Evolutionary conservation across 2,888 invertebrate species (phyloP), one percentile per base, ranked within the genome.

Genomic region (Zygothrica quintamaculata): DNA sequence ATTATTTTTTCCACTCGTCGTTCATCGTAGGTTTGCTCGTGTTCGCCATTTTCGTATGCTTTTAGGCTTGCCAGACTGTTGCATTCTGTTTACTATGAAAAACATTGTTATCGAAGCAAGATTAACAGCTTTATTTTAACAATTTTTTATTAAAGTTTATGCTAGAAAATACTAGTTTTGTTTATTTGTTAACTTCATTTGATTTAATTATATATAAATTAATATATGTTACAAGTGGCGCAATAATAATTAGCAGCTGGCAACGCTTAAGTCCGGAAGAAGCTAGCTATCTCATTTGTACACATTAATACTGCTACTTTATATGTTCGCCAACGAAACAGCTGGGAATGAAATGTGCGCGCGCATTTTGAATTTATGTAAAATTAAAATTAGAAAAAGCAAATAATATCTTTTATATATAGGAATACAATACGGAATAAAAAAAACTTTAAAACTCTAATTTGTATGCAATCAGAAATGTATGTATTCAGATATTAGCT

Each of bases 1-100:
- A 89, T 89, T 88, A 88, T 88, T 89, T 89, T 89, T 88, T 89
- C 84, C 76, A 81, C 82, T 84, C 86, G 81, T 84, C 84, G 84
- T 85, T 87, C 87, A 78, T 82, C 77, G 77, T 77, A 75, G 84
- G 74, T 78, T 88, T 73, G 74, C 74, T 87, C 80, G 76, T 86
- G 88, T 89, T 89, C 81, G 85, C 81, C 84, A 77, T 88, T 87
- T 87, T 88, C 88, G 87, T 87, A 61, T 46, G 31, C 39, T 29
- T 4, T 34, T 48, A 37, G 64, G 36, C 43, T 78, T 85, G 75
- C 78, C 78, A 78, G 85, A 85, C 43, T 33, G 59, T 22, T 47
- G 13, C 3, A 16, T 31, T 43, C 13, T 13, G 40, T 33, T 44
- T 16, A 44, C 16, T 25, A 50, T 57, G 46, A 16, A 34, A 42